Evolutionary conservation across 1,140 invertebrate species (phyloP), one percentile per base, ranked within the genome.

Genomic region (Hestina assimilis): DNA sequence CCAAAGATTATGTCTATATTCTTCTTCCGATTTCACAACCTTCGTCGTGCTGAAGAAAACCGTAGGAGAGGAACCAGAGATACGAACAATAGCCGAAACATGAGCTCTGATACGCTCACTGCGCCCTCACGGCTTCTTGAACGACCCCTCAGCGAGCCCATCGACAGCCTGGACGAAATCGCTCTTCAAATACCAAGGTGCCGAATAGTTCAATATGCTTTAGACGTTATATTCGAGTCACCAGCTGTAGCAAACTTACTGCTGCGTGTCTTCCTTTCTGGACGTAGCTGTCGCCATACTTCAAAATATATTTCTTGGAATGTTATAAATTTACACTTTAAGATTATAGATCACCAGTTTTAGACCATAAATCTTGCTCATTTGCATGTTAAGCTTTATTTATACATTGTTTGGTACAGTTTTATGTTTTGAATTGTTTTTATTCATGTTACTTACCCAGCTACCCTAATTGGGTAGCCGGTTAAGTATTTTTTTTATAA

Each of bases 1-100:
- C 19, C 43, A 46, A 56, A 52, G 72, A 87, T 75, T 75, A 96
- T 97, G 96, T 97, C 96, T 91, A 92, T 97, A 91, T 97, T 96
- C 92, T 97, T 97, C 93, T 97, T 97, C 90, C 95, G 96, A 51
- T 92, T 96, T 80, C 95, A 96, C 92, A 96, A 96, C 88, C 91
- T 96, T 72, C 94, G 93, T 78, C 92, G 95, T 29, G 93, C 93
- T 75, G 93, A 95, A 87, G 94, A 95, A 72, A 93, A 90, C 51
- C 89, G 89, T 72, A 90, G 90, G 58, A 90, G 89, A 72, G 60
- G 48, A 28, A 64, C 89, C 69, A 88, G 66, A 55, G 83, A 90
- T 46, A 59, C 89, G 65, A 90, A 75, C 47, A 78, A 88, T 87
- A 79, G 87, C 86, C 73, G 83, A 83, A 72, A 84, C 87, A 82